Base-by-base conservation (phyloP, 2,888 invertebrate species). In the Ormyrus pomaceus region DNA sequence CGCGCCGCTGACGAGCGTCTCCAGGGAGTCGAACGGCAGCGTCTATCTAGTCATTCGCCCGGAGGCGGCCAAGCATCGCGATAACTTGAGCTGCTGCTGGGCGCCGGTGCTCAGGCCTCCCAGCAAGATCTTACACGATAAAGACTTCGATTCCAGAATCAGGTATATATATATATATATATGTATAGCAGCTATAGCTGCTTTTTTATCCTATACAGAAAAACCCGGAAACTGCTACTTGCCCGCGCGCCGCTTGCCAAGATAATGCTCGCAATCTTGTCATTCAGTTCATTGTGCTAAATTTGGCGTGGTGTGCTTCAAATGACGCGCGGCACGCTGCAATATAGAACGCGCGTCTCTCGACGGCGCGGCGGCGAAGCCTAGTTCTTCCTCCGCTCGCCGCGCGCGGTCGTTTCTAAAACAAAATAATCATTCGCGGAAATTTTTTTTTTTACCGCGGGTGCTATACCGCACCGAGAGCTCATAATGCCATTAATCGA, bases 11-110 rank as follows among this genome's bases (percentile, higher is more conserved):
- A 89, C 87, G 71, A 80, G 83, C 5, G 83, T 90, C 50, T 77
- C 78, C 0, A 84, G 83, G 34, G 86, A 86, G 46, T 79, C 82
- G 34, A 86, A 88, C 80, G 90, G 88, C 6, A 89, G 82, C 13
- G 76, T 84, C 13, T 66, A 83, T 4, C 81, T 90, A n/a, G 82
- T 80, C 4, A 68, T 90, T 2, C 84, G 89, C 46, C 58, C 82
- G 2, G 79, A 85, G 10, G 77, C 81, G 8, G 91, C 92, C 73
- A 86, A 93, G 53, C 89, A 89, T 11, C 89, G 91, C 81, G 89
- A 85, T 9, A 91, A 92, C 62, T 80, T 94, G 56, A 88, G 88
- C n/a, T 95, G 95, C 86, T 95, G 95, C 87, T 95, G 94, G 88
- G 91, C 91, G 79, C 89, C 92, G 4, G 93, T 95, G 83, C 91